Conservation (phyloP, 2,888 invertebrate genomes). For the Belgica antarctica region DNA sequence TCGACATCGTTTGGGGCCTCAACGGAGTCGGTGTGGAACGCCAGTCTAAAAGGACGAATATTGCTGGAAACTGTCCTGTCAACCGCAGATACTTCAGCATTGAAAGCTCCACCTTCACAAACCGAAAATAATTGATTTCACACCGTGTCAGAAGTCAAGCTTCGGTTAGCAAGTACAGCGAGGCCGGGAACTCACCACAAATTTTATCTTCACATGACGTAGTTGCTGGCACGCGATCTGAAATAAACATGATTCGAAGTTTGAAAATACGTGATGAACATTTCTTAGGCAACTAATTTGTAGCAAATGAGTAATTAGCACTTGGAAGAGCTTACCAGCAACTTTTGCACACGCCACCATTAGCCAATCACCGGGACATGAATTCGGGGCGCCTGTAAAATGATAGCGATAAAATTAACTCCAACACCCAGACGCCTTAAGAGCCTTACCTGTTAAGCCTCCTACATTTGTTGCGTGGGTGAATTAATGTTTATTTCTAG, state of each 20-base stretch:
- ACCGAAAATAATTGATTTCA: constrained; percentile 12
- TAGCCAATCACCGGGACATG: constrained; percentile 76
- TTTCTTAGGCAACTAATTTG: no score
- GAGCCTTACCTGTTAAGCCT: no score
- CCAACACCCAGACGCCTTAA: no score
- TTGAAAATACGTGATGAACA: neutral
- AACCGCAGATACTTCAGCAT: constrained; percentile 67
- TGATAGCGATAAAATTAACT: neutral
- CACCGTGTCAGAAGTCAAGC: neutral
- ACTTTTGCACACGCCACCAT: constrained; percentile 70
- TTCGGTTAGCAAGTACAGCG: neutral
- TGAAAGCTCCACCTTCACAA: constrained; percentile 69
- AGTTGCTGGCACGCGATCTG: constrained; percentile 56
- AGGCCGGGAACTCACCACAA: constrained; percentile 55
- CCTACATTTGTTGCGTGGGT: no score
- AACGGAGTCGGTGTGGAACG: constrained; percentile 73
- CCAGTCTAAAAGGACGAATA: constrained; percentile 74
- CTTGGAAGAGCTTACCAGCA: constrained; percentile 47
- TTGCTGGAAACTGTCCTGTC: constrained; percentile 71
- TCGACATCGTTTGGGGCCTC: constrained; percentile 73
- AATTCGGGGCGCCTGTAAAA: constrained; percentile 59
- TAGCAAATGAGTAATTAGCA: neutral
- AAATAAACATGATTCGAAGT: neutral
- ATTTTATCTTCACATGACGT: constrained; percentile 74
- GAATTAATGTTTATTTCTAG: neutral